Percentiles rank a stretch among this genome's conserved stretches.
Conservation (phyloP, 2,113 vertebrate species). For the Hydrolagus affinis region DNA sequence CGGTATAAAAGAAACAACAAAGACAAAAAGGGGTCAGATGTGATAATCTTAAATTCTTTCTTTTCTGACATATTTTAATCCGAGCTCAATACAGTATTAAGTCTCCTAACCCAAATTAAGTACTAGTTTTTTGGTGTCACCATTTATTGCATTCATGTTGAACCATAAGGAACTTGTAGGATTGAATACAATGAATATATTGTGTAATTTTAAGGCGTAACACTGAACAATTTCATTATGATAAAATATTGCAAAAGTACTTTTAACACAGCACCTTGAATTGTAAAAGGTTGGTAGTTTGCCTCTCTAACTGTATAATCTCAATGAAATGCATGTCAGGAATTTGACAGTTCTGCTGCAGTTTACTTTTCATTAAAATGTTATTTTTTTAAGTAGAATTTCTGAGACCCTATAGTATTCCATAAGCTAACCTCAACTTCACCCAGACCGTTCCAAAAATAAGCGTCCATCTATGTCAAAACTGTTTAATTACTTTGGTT, state of each 20-base stretch:
- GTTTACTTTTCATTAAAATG: conserved; percentile 1
- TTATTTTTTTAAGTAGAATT: not conserved
- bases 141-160: not conserved
- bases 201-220: not conserved
- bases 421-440: conserved; percentile 6
- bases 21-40: not conserved
- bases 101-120: not conserved
- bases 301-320: not conserved
- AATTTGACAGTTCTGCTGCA: not conserved
- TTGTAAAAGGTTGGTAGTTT: not conserved
- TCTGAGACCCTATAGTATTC: not conserved
- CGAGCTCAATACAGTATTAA: not conserved
- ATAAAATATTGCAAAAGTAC: not conserved
- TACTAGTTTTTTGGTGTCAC: not conserved
- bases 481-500: conserved; percentile 25
- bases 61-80: not conserved
- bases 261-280: not conserved
- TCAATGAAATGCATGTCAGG: not conserved
- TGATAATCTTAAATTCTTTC: not conserved
- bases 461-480: conserved; percentile 27
- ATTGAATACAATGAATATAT: not conserved
- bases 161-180: not conserved
- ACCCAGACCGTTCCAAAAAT: conserved; percentile 21
- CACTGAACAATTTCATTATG: not conserved
- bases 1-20: not conserved